These are phyloP conservation scores for Notolepis coatsorum DNA, from an alignment of 2,797 vertebrate species.

Conservation along the genomic window DNA sequence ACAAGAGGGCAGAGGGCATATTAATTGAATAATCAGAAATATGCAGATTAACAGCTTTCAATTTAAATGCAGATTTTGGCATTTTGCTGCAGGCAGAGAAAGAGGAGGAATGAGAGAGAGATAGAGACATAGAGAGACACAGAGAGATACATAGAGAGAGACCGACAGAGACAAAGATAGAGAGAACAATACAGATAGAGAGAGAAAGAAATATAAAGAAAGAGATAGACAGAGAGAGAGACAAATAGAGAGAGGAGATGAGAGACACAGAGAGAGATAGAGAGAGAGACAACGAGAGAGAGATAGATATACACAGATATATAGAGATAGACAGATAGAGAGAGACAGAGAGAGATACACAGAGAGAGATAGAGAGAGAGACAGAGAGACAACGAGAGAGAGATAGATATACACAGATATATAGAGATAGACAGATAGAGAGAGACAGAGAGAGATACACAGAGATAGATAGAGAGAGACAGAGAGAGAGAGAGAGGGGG, in stretches of 20 bases:
- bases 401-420: conserved; percentile 5
- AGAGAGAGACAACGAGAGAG: background rate
- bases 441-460: background rate
- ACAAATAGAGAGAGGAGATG: background rate
- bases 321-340: background rate
- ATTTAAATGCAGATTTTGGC: conserved; percentile 85
- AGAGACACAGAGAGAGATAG: background rate
- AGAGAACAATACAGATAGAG: no score
- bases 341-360: background rate
- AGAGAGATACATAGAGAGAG: background rate
- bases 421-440: conserved; percentile 7
- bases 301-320: no score
- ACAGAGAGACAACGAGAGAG: conserved; percentile 1
- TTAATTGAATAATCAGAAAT: conserved; percentile 77
- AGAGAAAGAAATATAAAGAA: conserved; percentile 4
- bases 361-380: background rate
- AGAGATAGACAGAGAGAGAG: conserved; percentile 8
- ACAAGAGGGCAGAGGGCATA: conserved; percentile 43
- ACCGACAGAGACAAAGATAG: background rate
- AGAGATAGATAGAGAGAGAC: background rate
- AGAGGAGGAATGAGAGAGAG: conserved; percentile 23
- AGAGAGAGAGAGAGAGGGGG: background rate
- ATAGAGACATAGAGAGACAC: background rate
- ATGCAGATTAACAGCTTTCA: conserved; percentile 76
- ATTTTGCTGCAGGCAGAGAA: conserved; percentile 63